Percentiles rank a stretch among this genome's conserved stretches.
Conservation (phyloP, 2,797 vertebrate genomes). For the Urocyon cinereoargenteus region DNA sequence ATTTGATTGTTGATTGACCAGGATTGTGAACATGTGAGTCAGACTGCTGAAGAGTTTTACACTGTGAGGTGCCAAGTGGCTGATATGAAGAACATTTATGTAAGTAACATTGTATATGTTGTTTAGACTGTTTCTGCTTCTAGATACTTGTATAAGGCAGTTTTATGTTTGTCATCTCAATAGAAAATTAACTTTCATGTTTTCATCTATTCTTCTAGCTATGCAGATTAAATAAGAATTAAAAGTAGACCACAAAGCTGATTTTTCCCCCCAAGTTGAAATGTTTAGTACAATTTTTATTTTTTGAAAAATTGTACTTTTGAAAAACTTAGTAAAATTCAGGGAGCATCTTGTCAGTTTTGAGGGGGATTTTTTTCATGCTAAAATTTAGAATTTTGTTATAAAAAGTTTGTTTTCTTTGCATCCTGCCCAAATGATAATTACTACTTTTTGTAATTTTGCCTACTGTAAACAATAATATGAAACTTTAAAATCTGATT, state of each 20-base stretch:
- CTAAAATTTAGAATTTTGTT: not conserved
- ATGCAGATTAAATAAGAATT: slow-evolving; percentile 38
- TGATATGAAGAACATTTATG: slow-evolving; percentile 99
- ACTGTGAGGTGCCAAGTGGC: slow-evolving; percentile 99
- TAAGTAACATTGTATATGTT: slow-evolving; percentile 87
- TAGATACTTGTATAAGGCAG: not conserved
- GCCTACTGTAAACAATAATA: not conserved
- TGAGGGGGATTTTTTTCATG: not conserved
- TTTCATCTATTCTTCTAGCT: slow-evolving; percentile 41
- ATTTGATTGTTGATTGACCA: slow-evolving; percentile 80
- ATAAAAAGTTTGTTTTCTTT: not conserved
- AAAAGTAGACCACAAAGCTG: not conserved
- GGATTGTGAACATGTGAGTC: slow-evolving; percentile 99
- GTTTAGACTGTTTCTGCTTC: not conserved
- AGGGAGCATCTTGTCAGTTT: not conserved
- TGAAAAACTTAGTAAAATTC: slow-evolving; percentile 21
- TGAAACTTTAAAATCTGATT: slow-evolving; percentile 2
- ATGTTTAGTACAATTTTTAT: not conserved
- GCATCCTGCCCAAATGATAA: slow-evolving; percentile 27
- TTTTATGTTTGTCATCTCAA: slow-evolving; percentile 19
- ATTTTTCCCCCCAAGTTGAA: slow-evolving; percentile 19
- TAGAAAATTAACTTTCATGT: slow-evolving; percentile 6
- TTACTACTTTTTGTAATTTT: slow-evolving; percentile 16
- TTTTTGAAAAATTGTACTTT: not conserved
- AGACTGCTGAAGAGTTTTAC: slow-evolving; percentile 99